These are phyloP conservation scores for Catharus ustulatus DNA, from an alignment of 2,797 vertebrate genomes.

Conservation along the genomic window DNA sequence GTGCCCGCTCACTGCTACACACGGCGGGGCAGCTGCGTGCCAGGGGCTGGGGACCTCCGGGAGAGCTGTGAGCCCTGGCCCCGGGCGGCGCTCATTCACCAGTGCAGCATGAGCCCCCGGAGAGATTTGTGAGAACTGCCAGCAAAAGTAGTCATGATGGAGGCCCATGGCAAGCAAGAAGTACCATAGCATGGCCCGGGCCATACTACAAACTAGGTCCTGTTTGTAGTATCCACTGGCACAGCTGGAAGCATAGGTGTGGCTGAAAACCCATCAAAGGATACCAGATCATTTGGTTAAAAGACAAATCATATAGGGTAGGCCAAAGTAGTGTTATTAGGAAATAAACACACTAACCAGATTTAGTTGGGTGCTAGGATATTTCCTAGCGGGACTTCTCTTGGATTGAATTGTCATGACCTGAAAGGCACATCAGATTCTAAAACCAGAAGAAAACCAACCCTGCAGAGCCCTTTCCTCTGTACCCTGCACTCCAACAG, in stretches of 20 bases:
- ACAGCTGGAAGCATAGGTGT: fast-evolving
- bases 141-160: neutral
- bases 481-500: neutral
- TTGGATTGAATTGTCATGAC: neutral
- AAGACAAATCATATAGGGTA: neutral
- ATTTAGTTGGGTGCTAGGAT: neutral
- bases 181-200: fast-evolving
- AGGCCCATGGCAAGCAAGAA: neutral
- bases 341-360: fast-evolving
- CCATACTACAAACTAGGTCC: neutral
- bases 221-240: fast-evolving
- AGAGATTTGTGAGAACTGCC: neutral
- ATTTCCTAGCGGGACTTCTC: neutral
- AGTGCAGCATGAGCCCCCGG: neutral
- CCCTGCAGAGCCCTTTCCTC: neutral
- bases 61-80: fast-evolving
- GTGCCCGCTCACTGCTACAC: fast-evolving
- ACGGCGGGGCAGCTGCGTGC: fast-evolving
- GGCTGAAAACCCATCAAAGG: neutral
- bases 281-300: neutral
- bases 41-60: too few species aligned
- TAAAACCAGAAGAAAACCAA: neutral
- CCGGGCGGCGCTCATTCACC: fast-evolving
- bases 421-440: neutral
- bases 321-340: neutral